Conservation (phyloP, 2,797 vertebrate species). For the Lateolabrax maculatus region DNA sequence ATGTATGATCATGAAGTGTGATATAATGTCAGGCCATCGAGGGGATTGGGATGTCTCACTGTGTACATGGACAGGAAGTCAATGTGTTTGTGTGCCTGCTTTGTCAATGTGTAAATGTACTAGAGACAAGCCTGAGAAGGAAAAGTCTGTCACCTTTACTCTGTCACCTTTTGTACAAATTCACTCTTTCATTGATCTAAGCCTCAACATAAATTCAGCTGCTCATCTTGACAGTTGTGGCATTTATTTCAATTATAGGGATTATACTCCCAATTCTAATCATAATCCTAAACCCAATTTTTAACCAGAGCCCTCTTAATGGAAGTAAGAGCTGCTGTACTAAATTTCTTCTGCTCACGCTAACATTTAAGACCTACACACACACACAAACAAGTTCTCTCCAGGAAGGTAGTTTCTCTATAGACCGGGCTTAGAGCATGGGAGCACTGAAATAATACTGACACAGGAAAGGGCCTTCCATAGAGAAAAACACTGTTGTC, state of each 20-base stretch:
- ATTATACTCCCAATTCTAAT: not conserved
- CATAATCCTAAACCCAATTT: conserved; percentile 6
- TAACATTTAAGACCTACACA: not conserved
- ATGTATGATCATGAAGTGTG: conserved; percentile 54
- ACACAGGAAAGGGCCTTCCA: not conserved
- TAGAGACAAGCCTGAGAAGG: not conserved
- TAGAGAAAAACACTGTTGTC: too few relatives aligned
- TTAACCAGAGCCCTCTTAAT: not conserved
- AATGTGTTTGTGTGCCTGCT: conserved; percentile 20
- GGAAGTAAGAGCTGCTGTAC: not conserved
- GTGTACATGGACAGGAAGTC: not conserved
- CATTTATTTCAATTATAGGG: not conserved
- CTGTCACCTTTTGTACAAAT: conserved; percentile 13
- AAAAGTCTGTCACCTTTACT: not conserved
- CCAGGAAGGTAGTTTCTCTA: too few relatives aligned
- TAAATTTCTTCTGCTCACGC: not conserved
- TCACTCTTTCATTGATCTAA: not conserved
- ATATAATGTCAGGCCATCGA: conserved; percentile 46
- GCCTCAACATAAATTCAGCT: not conserved
- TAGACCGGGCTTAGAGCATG: not conserved
- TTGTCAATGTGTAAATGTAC: not conserved
- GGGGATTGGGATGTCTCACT: not conserved
- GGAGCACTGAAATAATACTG: too few relatives aligned
- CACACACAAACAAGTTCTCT: too few relatives aligned
- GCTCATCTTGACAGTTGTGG: not conserved